Base-by-base conservation (phyloP, 35 echinoderm and acorn worm genomes). In the Antedon bifida region DNA sequence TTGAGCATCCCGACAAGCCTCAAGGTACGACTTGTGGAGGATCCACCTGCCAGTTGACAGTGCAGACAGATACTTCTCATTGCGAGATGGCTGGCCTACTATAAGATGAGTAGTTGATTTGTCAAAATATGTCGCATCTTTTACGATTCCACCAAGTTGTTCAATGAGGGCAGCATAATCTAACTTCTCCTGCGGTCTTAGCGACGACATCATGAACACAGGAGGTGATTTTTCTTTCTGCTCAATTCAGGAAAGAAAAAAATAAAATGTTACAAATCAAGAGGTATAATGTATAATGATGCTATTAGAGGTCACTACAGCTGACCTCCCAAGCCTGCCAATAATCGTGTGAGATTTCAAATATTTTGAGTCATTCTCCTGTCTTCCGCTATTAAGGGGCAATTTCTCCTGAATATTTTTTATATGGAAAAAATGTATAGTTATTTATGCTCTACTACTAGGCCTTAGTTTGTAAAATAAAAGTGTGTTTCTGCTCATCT, bases 1-100 rank as follows among this genome's bases (percentile, higher is more conserved):
- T 29, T 75, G 64, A 29, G 84, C 76, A 75, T 85, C 84, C 21
- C 91, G 81, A 74, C 90, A 97, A 17, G 91, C 94, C 31, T 92
- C 94, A 31, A 97, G 73, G 78, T 92, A 97, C 1, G 94, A 97
- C 82, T 91, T 89, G 79, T 92, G 90, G 31, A 97, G 88, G 7
- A 97, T 85, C 94, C 94, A 97, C 46, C 90, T 97, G 30, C 94
- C 94, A 32, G 87, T 80, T 30, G 94, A 89, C 46, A 97, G 26
- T 0, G 90, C 90, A 28, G 94, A 88, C 14, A 97, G 78, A 77
- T 97, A 97, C 85, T 97, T 97, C 83, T 97, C 94, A 83, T 97
- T 97, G 32, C 88, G 84, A 30, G 94, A 89, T 5, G 94, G 94
- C n/a, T 76, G 90, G 34, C 90, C 95, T 46, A 99, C 95, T 55